Evolutionary conservation across 2,888 invertebrate genomes (phyloP).

Genomic region (Coleophora deauratella): DNA sequence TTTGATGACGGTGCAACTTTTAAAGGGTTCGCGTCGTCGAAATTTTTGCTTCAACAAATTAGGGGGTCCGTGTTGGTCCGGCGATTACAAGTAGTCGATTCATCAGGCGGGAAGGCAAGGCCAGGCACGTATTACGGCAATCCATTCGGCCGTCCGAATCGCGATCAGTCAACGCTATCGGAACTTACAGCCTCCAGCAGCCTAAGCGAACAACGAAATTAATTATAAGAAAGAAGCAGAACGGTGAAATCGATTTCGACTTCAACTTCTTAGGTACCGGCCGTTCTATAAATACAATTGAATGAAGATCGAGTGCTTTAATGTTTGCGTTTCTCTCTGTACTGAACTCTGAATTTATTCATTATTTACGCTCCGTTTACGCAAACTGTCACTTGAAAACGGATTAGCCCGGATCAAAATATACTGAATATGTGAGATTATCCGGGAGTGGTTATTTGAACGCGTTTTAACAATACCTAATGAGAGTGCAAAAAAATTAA

Average conservation of each 20-base stretch:
- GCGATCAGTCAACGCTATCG: constrained; percentile 66
- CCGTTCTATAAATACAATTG: too few relatives aligned
- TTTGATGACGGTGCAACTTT: constrained; percentile 7
- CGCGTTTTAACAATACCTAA: too few relatives aligned
- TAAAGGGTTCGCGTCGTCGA: constrained; percentile 11
- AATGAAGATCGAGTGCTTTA: too few relatives aligned
- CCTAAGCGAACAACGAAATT: constrained; percentile 54
- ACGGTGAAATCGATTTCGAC: constrained; percentile 1
- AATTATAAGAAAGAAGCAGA: constrained; percentile 31
- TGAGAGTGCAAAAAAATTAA: too few relatives aligned
- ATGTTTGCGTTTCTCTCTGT: too few relatives aligned
- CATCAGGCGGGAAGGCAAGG: constrained; percentile 50
- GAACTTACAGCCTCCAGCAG: constrained; percentile 28
- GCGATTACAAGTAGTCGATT: constrained; percentile 67
- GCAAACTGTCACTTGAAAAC: too few relatives aligned
- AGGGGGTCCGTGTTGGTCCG: constrained; percentile 57
- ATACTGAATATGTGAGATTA: too few relatives aligned
- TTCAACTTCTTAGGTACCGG: too few relatives aligned
- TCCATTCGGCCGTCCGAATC: constrained; percentile 54
- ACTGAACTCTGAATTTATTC: too few relatives aligned
- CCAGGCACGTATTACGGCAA: constrained; percentile 60
- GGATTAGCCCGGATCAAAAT: too few relatives aligned
- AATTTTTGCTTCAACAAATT: constrained; percentile 42
- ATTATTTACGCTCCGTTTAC: too few relatives aligned
- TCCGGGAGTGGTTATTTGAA: too few relatives aligned